phyloP scores from a whole-genome alignment of 2,797 vertebrate genomes.

The Moxostoma hubbsi region DNA sequence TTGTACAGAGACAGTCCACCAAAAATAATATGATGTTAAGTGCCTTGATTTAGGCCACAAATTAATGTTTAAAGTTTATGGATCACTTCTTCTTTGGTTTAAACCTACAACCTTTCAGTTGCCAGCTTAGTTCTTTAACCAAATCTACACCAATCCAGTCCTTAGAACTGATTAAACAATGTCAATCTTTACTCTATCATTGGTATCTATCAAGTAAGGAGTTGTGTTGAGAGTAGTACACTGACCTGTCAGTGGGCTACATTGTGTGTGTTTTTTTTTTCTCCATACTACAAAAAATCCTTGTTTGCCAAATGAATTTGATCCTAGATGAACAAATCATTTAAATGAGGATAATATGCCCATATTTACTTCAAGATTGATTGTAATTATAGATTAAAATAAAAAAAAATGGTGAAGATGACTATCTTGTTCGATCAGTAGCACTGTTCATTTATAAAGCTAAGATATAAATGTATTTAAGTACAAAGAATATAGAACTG shows the following conservation, averaged over 20 bases:
- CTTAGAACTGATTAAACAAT: neutral
- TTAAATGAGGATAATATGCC: neutral
- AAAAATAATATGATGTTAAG: neutral
- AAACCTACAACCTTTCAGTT: neutral
- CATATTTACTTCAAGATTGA: neutral
- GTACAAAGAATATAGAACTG: no score
- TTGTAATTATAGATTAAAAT: neutral
- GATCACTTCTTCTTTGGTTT: neutral
- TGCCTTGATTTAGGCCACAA: neutral
- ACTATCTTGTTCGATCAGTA: neutral
- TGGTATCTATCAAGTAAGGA: neutral
- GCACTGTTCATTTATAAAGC: neutral
- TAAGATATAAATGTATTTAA: neutral
- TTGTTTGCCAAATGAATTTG: neutral
- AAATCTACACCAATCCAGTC: neutral
- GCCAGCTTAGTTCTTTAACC: constrained; percentile 1
- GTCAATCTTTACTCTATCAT: neutral
- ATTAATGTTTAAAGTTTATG: neutral
- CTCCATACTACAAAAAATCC: neutral
- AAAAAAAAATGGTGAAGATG: neutral
- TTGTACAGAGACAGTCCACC: neutral
- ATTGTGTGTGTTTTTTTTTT: neutral
- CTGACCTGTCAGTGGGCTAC: neutral
- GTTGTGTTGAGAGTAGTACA: constrained; percentile 7
- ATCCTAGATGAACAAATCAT: neutral